These are phyloP conservation scores for Rhogogaster chlorosoma DNA, from an alignment of 2,888 invertebrate species.

Conservation along the genomic window DNA sequence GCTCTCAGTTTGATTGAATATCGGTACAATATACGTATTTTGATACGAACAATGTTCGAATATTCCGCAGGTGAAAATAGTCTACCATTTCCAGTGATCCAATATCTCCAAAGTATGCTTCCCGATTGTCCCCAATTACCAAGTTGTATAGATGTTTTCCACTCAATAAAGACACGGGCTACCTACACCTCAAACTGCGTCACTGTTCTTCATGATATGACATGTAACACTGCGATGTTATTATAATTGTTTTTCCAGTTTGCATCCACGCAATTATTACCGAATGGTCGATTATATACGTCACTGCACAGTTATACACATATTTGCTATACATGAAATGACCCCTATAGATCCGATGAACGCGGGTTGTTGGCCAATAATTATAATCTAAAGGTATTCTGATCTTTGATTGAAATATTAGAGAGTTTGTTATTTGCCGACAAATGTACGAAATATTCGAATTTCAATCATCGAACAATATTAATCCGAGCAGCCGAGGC, in stretches of 20 bases:
- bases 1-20: neutral
- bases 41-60: neutral
- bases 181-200: neutral
- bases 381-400: neutral
- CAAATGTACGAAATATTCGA: neutral
- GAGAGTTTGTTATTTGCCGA: neutral
- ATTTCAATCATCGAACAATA: neutral
- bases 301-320: neutral
- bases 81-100: neutral
- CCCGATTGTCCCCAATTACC: neutral
- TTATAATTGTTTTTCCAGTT: neutral
- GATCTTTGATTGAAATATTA: neutral
- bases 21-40: neutral
- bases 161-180: neutral
- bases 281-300: neutral
- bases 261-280: neutral
- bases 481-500: neutral
- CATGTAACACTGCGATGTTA: neutral
- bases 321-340: neutral
- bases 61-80: neutral
- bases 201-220: neutral
- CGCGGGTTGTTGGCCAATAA: slow-evolving; percentile 15
- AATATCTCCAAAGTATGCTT: neutral
- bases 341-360: neutral
- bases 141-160: neutral